Evolutionary conservation across 2,888 invertebrate species (phyloP).

Genomic region (Tachystola acroxantha): DNA sequence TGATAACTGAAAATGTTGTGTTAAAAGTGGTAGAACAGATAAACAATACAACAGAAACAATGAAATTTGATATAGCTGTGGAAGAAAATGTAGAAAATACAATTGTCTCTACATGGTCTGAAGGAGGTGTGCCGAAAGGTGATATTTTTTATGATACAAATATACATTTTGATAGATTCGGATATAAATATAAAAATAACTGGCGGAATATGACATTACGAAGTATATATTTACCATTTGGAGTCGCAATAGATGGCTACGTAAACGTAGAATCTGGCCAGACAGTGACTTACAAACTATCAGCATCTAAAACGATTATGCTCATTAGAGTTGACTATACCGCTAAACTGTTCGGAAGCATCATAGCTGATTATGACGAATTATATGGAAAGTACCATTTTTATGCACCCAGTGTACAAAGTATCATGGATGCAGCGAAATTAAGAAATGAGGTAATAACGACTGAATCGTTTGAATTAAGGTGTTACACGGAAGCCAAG

Average conservation of each 20-base stretch:
- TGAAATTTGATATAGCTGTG: slow-evolving; percentile 26
- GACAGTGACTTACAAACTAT: slow-evolving; percentile 30
- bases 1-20: slow-evolving; percentile 31
- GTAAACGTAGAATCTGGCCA: slow-evolving; percentile 35
- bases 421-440: slow-evolving; percentile 46
- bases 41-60: slow-evolving; percentile 36
- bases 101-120: slow-evolving; percentile 37
- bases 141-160: slow-evolving; percentile 30
- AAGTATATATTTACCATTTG: slow-evolving; percentile 26
- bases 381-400: slow-evolving; percentile 56
- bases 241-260: slow-evolving; percentile 24
- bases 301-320: slow-evolving; percentile 36
- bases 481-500: slow-evolving; percentile 42
- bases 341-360: slow-evolving; percentile 37
- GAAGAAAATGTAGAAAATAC: slow-evolving; percentile 32
- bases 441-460: slow-evolving; percentile 44
- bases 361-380: slow-evolving; percentile 42
- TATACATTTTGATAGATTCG: slow-evolving; percentile 30
- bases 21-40: slow-evolving; percentile 34
- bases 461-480: slow-evolving; percentile 41
- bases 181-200: slow-evolving; percentile 27
- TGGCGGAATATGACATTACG: slow-evolving; percentile 38
- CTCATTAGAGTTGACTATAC: slow-evolving; percentile 38
- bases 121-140: slow-evolving; percentile 35
- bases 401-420: slow-evolving; percentile 42